These are phyloP conservation scores for Mesoclemmys tuberculata DNA, from an alignment of 2,113 vertebrate species.

Conservation along the genomic window DNA sequence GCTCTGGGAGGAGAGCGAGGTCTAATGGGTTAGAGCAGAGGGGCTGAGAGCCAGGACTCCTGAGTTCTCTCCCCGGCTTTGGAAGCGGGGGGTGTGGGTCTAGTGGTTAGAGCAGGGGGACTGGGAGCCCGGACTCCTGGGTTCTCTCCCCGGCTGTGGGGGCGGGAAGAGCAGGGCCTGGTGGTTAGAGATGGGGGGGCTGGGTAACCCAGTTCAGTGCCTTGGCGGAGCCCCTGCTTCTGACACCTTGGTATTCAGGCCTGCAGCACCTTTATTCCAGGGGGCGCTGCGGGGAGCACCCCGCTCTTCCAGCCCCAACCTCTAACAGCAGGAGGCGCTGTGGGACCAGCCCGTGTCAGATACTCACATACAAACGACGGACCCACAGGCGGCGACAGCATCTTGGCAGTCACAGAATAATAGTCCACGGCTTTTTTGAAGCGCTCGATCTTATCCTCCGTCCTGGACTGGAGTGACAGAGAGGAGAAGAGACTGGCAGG, in stretches of 20 bases:
- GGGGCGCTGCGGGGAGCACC: background rate
- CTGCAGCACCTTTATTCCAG: background rate
- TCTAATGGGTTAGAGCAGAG: too few relatives aligned
- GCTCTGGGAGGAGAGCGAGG: too few relatives aligned
- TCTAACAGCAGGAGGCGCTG: background rate
- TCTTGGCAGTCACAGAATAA: constrained; percentile 91
- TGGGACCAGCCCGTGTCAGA: background rate
- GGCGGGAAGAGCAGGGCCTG: background rate
- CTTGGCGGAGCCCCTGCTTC: too few relatives aligned
- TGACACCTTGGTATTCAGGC: background rate
- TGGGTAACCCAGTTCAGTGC: too few relatives aligned
- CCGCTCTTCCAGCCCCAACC: background rate
- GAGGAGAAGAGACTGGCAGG: background rate
- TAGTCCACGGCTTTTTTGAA: constrained; percentile 96
- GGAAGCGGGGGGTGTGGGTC: background rate
- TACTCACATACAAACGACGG: constrained; percentile 89
- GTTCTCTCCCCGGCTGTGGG: background rate
- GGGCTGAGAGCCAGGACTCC: too few relatives aligned
- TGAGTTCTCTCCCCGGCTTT: too few relatives aligned
- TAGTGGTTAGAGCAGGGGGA: background rate
- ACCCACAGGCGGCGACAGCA: constrained; percentile 84
- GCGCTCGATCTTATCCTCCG: constrained; percentile 91
- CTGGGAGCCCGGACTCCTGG: background rate
- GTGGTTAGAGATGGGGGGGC: background rate
- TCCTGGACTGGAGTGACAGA: constrained; percentile 83